phyloP scores from a whole-genome alignment of 64 coral and sea anemone species.

The Platygyra sinensis region DNA sequence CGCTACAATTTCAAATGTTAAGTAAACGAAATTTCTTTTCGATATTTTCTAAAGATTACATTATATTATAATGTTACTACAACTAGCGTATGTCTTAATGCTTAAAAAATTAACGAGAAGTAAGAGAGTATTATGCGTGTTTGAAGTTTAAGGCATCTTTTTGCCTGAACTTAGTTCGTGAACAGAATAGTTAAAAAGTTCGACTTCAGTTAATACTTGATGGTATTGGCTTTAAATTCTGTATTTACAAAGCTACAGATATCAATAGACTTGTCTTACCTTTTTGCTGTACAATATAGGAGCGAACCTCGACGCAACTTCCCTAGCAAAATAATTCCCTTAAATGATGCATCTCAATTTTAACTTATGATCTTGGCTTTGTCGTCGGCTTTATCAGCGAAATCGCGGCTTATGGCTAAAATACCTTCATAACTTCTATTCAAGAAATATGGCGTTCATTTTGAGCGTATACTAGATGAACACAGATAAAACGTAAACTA shows the following conservation, averaged over 20 bases:
- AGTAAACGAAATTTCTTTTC: no score
- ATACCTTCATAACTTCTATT: neutral
- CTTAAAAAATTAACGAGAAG: no score
- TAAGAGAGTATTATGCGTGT: no score
- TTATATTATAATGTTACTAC: no score
- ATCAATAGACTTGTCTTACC: neutral
- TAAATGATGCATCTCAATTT: neutral
- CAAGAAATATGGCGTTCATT: neutral
- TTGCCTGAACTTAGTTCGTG: no score
- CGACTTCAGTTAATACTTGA: no score
- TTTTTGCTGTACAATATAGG: neutral
- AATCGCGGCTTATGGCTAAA: slow-evolving; percentile 1
- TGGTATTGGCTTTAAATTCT: neutral
- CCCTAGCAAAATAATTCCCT: neutral
- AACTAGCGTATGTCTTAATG: no score
- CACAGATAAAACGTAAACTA: neutral
- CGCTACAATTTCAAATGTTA: no score
- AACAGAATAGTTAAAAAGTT: no score
- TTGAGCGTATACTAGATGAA: neutral
- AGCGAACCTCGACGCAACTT: neutral
- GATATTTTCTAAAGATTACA: no score
- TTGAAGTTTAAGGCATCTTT: no score
- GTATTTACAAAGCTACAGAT: neutral
- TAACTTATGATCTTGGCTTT: neutral
- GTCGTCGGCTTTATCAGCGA: neutral